These are phyloP conservation scores for Leucoma salicis DNA, from an alignment of 2,888 invertebrate genomes.

Conservation along the genomic window DNA sequence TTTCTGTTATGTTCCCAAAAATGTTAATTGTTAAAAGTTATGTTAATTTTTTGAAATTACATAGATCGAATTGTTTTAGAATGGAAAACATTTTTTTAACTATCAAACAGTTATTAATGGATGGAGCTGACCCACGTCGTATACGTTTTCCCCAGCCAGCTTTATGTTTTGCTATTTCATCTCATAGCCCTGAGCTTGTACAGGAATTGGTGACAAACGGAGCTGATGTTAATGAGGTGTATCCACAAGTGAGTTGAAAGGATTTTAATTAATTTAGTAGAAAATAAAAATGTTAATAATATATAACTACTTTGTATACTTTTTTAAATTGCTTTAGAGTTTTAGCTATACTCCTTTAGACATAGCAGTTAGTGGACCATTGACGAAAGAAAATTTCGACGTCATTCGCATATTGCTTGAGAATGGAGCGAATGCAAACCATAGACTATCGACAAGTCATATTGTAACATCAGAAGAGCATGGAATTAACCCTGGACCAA, in stretches of 20 bases:
- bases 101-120: conserved; percentile 49
- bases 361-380: conserved; percentile 50
- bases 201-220: conserved; percentile 47
- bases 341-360: conserved; percentile 54
- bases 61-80: too few relatives aligned
- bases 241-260: conserved; percentile 41
- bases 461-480: not conserved
- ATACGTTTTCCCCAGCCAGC: conserved; percentile 62
- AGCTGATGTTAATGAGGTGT: conserved; percentile 59
- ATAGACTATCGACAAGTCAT: conserved; percentile 33
- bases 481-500: conserved; percentile 46
- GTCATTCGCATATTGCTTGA: conserved; percentile 52
- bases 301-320: too few relatives aligned
- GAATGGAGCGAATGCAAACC: conserved; percentile 49
- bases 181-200: conserved; percentile 49
- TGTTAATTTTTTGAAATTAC: too few relatives aligned
- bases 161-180: conserved; percentile 48
- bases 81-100: conserved; percentile 47
- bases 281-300: too few relatives aligned
- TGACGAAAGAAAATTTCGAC: conserved; percentile 47
- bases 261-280: too few relatives aligned
- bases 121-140: conserved; percentile 58
- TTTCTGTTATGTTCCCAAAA: too few relatives aligned
- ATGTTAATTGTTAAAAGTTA: too few relatives aligned
- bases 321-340: conserved; percentile 43